Evolutionary conservation across 2,797 vertebrate genomes (phyloP).

Genomic region (Notolabrus celidotus): DNA sequence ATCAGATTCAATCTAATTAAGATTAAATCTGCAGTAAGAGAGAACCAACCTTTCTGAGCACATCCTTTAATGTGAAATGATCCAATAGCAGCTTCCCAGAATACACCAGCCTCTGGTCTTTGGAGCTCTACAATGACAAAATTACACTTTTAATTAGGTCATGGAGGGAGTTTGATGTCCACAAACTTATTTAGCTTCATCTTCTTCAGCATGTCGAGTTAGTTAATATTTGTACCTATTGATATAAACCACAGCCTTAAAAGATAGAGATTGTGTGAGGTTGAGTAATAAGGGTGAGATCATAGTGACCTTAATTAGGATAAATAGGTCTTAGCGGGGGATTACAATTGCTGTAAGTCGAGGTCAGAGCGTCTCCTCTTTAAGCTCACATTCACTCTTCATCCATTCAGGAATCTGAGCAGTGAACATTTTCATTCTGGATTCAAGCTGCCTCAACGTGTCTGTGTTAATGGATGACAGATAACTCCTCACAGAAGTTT

Average conservation of each 20-base stretch:
- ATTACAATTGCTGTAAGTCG: conserved; percentile 55
- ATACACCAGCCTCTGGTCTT: conserved; percentile 98
- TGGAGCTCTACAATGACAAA: conserved; percentile 89
- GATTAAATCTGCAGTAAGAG: neutral
- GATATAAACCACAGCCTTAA: conserved; percentile 28
- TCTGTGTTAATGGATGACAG: neutral
- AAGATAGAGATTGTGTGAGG: conserved; percentile 25
- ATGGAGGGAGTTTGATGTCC: neutral
- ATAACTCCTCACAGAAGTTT: conserved; percentile 2
- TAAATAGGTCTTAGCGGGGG: conserved; percentile 69
- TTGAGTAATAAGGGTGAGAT: conserved; percentile 51
- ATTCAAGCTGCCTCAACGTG: neutral
- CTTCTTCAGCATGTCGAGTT: conserved; percentile 6
- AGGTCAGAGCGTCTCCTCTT: conserved; percentile 57
- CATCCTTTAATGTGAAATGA: conserved; percentile 94
- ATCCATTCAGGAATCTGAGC: conserved; percentile 39
- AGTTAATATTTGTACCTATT: too few relatives aligned
- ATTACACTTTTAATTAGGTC: conserved; percentile 36
- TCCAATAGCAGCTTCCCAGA: conserved; percentile 96
- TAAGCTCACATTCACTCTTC: conserved; percentile 29
- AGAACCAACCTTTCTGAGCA: conserved; percentile 94
- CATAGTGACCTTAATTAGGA: conserved; percentile 55
- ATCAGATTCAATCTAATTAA: neutral
- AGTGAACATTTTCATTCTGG: neutral
- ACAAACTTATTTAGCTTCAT: neutral